These are phyloP conservation scores for Isurus oxyrinchus DNA, from an alignment of 2,113 vertebrate species.

Conservation along the genomic window DNA sequence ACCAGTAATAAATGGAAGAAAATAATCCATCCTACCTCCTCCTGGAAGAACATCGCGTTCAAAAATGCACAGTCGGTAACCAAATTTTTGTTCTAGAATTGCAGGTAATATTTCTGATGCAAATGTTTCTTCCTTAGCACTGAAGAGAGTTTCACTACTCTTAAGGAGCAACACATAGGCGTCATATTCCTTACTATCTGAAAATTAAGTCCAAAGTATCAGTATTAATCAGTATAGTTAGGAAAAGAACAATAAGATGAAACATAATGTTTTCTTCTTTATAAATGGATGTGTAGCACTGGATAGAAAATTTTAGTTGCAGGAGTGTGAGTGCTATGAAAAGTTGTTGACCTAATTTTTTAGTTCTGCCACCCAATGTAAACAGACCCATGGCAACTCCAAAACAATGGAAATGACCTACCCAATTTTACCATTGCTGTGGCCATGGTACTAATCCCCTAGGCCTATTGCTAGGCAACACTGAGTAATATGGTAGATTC, in stretches of 20 bases:
- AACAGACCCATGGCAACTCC: background rate
- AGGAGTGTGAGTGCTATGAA: background rate
- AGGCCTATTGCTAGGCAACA: background rate
- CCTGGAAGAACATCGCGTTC: conserved; percentile 55
- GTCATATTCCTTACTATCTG: conserved; percentile 56
- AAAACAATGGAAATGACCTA: background rate
- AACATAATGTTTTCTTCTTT: background rate
- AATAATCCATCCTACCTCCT: conserved; percentile 42
- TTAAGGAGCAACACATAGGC: conserved; percentile 53
- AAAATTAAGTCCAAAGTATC: background rate
- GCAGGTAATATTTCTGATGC: conserved; percentile 45
- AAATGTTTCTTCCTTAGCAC: conserved; percentile 43
- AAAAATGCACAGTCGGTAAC: conserved; percentile 55
- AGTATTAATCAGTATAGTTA: background rate
- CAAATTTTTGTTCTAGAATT: conserved; percentile 46
- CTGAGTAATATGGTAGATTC: background rate
- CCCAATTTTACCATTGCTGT: background rate
- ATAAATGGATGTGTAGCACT: background rate
- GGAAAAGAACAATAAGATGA: background rate
- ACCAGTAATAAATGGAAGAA: background rate
- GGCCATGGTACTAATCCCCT: background rate
- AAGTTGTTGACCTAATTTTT: background rate
- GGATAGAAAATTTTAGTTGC: background rate
- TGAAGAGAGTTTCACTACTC: conserved; percentile 40
- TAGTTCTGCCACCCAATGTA: background rate